Evolutionary conservation across 1,140 invertebrate genomes (phyloP).

Genomic region (Diprion similis): DNA sequence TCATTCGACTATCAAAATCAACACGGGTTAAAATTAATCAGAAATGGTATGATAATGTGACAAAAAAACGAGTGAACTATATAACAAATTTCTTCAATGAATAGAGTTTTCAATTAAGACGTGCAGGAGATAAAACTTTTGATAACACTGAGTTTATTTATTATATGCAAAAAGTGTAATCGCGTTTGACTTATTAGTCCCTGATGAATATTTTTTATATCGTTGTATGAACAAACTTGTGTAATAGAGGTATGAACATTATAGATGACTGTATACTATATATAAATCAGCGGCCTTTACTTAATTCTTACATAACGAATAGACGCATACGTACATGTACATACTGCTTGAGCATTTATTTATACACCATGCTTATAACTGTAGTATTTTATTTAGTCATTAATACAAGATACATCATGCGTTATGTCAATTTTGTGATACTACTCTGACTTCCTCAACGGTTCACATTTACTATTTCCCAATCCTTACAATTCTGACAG

Average conservation of each 20-base stretch:
- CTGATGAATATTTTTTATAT: too few relatives aligned
- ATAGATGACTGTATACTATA: too few relatives aligned
- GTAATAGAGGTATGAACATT: too few relatives aligned
- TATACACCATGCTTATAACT: constrained; percentile 54
- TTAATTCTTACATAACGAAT: constrained; percentile 45
- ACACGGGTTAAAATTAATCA: too few relatives aligned
- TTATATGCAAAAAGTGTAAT: too few relatives aligned
- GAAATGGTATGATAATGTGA: too few relatives aligned
- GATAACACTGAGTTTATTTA: background rate
- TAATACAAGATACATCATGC: constrained; percentile 25
- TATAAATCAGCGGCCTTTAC: constrained; percentile 54
- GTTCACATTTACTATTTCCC: constrained; percentile 7
- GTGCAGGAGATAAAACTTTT: background rate
- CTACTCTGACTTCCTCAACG: constrained; percentile 31
- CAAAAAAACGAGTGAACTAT: too few relatives aligned
- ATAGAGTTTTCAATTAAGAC: background rate
- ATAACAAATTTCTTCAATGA: too few relatives aligned
- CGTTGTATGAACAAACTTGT: too few relatives aligned
- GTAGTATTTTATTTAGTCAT: constrained; percentile 60
- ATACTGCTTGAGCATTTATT: constrained; percentile 62
- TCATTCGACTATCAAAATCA: background rate
- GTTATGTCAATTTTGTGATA: constrained; percentile 57
- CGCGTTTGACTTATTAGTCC: too few relatives aligned
- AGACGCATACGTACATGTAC: constrained; percentile 38
- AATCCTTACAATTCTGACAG: background rate